Percentiles rank a stretch among this genome's conserved stretches.
These are phyloP conservation scores for Amphiduros pacificus DNA, from an alignment of 2,888 invertebrate species.

Conservation along the genomic window DNA sequence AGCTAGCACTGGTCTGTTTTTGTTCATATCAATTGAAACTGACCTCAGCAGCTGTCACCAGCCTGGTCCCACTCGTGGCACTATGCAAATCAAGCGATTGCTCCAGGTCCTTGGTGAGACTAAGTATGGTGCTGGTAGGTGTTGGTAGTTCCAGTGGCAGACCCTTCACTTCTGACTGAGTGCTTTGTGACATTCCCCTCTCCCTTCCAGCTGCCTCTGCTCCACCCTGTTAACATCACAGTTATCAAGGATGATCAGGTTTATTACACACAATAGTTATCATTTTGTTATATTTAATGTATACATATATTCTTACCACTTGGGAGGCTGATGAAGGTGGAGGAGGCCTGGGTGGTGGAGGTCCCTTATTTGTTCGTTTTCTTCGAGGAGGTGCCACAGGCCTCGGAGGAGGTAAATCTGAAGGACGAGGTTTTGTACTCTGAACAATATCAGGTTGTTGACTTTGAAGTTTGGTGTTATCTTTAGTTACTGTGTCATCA, in stretches of 20 bases:
- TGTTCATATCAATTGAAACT: too few relatives aligned
- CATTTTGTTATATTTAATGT: background rate
- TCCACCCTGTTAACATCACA: too few relatives aligned
- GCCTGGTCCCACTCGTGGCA: slow-evolving; percentile 68
- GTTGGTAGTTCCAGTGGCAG: slow-evolving; percentile 65
- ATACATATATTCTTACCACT: background rate
- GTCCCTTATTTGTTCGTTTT: slow-evolving; percentile 53
- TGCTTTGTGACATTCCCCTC: too few relatives aligned
- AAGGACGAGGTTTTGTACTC: background rate
- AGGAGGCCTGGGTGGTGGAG: too few relatives aligned
- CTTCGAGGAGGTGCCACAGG: slow-evolving; percentile 44
- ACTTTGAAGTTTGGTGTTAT: background rate
- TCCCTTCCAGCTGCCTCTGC: too few relatives aligned
- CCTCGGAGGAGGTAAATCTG: slow-evolving; percentile 40
- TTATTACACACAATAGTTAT: too few relatives aligned
- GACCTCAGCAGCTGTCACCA: slow-evolving; percentile 67
- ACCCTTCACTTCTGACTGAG: too few relatives aligned
- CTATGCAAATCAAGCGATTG: slow-evolving; percentile 75
- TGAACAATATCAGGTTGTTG: background rate
- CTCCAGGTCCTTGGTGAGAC: slow-evolving; percentile 81
- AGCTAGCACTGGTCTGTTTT: too few relatives aligned
- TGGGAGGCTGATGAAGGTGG: background rate
- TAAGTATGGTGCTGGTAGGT: slow-evolving; percentile 79
- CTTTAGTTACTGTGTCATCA: background rate
- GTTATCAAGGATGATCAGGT: too few relatives aligned